Evolutionary conservation across 2,113 vertebrate species (phyloP), one percentile per base, ranked within the genome.

Genomic region (Fregata magnificens): DNA sequence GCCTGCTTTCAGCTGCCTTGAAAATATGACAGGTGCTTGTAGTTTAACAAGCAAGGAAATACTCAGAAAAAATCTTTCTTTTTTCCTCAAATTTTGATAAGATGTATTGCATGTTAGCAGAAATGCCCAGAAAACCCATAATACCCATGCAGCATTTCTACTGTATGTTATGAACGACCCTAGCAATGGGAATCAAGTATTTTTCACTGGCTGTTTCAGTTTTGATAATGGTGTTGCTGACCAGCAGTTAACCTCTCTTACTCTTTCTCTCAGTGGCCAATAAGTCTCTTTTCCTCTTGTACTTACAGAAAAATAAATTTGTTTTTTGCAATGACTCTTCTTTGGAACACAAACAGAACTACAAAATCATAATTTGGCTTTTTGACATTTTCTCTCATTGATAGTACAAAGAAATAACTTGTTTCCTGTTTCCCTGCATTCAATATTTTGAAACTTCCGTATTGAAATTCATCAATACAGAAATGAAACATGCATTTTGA

Each of bases 111-210:
- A n/a, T 18, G 5, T 55, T 56, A 66, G 6, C 16, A 56, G 6
- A 83, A 76, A 49, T 65, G 18, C 16, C 36, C 28, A 53, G 28
- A 86, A 82, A 88, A 45, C 2, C 4, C 2, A 4, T 49, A 72
- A 76, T 3, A 65, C 5, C 25, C 10, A 28, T 79, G 29, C 9
- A 59, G 4, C 0, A 0, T 9, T 77, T 90, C 38, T 44, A 45
- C 24, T 58, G 5, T n/a, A 29, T 17, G 7, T 47, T 76, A 86
- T 18, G 32, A n/a, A 85, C 61, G 19, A 83, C 15, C 2, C 0
- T 38, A 70, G 16, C 14, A 73, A 47, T 14, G 9, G 3, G 12
- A 40, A 69, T 78, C 16, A 45, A 52, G 9, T 17, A 32, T 45
- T 80, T 86, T 81, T 83, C 36, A 26, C 16, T n/a, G 34, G 5